Evolutionary conservation across 2,797 vertebrate genomes (phyloP), one percentile per base, ranked within the genome.

Genomic region (Adrianichthys oophorus): DNA sequence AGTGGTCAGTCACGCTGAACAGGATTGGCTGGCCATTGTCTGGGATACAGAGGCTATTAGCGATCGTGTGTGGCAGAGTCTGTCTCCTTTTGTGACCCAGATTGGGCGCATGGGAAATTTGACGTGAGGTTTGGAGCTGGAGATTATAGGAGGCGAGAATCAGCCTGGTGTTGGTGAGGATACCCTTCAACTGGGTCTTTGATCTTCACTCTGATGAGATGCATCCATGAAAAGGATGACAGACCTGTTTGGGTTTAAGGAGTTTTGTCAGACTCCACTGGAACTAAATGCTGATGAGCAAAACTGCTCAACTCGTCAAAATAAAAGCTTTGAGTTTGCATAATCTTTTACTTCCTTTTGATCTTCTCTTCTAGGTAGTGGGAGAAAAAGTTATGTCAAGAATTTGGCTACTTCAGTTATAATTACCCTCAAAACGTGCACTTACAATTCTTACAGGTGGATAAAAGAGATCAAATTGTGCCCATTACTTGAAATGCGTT

Each of bases 1-100:
- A 76, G 64, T 70, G 61, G 83, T 79, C 80, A 84, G 87, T 85
- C 78, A 89, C 80, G 76, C 68, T 70, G 90, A 91, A 91, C 77
- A 53, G 70, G 87, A 91, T 90, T 91, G 89, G 83, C 79, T 65
- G 74, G 68, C 83, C 42, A 62, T 66, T 64, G 76, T 77, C 72
- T 45, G 60, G 58, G 78, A 79, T 65, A 64, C 68, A 14, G 52
- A 32, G 62, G 75, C 72, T 84, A 83, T 74, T 87, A 74, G 75
- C 69, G 79, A 86, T 70, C 69, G 54, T 60, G 59, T 61, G 72
- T 67, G 59, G 56, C 13, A 8, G 53, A 44, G 72, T 57, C 71
- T 68, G 79, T 79, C 79, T 79, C 48, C 56, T 49, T 51, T 59
- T 56, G 52, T 86, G 84, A 89, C 85, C 87, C 83, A 88, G 76